Percentiles rank a stretch among this genome's conserved stretches.
These are phyloP conservation scores for Solea solea DNA, from an alignment of 2,113 vertebrate genomes.

Conservation along the genomic window DNA sequence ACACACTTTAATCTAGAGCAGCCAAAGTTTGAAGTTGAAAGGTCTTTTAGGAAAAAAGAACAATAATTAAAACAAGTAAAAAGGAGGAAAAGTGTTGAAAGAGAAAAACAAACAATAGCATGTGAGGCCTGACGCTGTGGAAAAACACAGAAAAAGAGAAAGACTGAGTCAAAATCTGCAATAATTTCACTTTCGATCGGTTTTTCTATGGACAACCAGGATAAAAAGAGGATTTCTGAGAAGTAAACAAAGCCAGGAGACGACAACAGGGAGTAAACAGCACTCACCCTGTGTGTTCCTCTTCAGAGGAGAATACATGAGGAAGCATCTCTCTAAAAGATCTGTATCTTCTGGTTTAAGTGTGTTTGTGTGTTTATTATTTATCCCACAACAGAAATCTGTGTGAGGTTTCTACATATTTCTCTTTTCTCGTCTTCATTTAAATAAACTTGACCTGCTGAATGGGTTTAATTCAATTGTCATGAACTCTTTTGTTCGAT, in stretches of 20 bases:
- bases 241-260: no score
- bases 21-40: conserved; percentile 16
- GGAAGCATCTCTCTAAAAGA: no score
- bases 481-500: no score
- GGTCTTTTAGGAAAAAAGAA: not conserved
- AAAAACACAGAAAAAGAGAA: conserved; percentile 16
- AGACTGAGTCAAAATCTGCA: conserved; percentile 2
- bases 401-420: no score
- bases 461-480: no score
- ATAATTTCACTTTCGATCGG: conserved; percentile 19
- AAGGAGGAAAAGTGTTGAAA: not conserved
- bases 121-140: conserved; percentile 19
- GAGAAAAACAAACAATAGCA: not conserved
- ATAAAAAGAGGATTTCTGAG: not conserved
- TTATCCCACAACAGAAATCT: not conserved
- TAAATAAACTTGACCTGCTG: no score
- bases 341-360: no score
- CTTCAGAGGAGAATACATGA: not conserved
- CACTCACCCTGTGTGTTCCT: not conserved
- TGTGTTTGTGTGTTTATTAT: not conserved
- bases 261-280: not conserved
- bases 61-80: not conserved
- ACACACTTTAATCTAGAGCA: not conserved
- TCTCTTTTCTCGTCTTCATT: no score
- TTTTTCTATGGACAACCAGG: conserved; percentile 4